Conservation (phyloP, 2,113 vertebrate species). For the Cottus gobio region DNA sequence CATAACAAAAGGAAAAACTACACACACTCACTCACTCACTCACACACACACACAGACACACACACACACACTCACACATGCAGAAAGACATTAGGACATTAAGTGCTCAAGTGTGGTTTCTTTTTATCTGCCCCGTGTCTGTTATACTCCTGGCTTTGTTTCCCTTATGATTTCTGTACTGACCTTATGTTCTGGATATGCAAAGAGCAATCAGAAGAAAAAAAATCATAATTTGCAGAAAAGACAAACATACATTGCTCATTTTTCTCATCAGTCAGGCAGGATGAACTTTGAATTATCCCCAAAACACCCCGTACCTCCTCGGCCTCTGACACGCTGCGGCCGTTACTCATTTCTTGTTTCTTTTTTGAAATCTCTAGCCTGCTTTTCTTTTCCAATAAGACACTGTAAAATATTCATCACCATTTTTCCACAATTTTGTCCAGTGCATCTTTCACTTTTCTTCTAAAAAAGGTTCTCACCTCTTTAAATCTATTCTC, state of each 20-base stretch:
- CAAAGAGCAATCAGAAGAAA: neutral
- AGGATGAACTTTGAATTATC: slow-evolving; percentile 37
- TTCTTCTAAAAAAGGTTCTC: neutral
- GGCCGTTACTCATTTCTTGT: slow-evolving; percentile 7
- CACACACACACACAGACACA: slow-evolving; percentile 3
- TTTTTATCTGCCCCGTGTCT: neutral
- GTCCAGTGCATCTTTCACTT: neutral
- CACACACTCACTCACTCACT: neutral
- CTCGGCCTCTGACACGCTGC: neutral
- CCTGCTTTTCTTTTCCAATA: slow-evolving; percentile 1
- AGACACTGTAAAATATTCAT: neutral
- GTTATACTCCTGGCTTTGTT: slow-evolving; percentile 24
- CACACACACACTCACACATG: slow-evolving; percentile 7
- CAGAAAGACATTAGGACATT: neutral
- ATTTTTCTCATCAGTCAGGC: slow-evolving; percentile 54
- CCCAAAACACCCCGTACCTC: slow-evolving; percentile 36
- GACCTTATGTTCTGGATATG: slow-evolving; percentile 10
- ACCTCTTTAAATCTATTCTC: neutral
- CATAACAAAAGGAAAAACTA: slow-evolving; percentile 8
- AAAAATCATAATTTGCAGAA: slow-evolving; percentile 15
- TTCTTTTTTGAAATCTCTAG: slow-evolving; percentile 21
- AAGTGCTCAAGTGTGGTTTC: slow-evolving; percentile 29
- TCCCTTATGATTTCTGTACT: slow-evolving; percentile 20
- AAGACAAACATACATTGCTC: slow-evolving; percentile 28
- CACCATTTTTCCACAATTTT: slow-evolving; percentile 9